Percentiles rank a stretch among this genome's conserved stretches.
Conservation (phyloP, 2,888 invertebrate species). For the Troilus luridus region DNA sequence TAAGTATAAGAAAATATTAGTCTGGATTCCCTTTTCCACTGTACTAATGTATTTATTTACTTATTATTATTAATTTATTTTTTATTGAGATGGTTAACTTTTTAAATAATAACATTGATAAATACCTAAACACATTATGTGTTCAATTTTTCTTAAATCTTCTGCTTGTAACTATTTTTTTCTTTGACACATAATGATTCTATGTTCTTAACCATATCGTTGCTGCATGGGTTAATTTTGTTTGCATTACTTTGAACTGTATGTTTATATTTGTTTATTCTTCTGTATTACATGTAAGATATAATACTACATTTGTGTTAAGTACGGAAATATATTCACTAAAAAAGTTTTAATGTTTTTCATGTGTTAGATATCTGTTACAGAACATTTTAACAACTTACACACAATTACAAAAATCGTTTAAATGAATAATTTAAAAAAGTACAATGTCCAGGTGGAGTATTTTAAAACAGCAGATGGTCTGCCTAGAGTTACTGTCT, state of each 20-base stretch:
- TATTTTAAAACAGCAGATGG: slow-evolving; percentile 63
- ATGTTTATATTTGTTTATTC: background rate
- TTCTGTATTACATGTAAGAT: background rate
- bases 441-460: slow-evolving; percentile 62
- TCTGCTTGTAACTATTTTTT: background rate
- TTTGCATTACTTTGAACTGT: slow-evolving; percentile 5
- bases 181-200: background rate
- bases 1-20: background rate
- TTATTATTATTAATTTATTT: background rate
- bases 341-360: background rate
- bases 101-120: background rate
- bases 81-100: background rate
- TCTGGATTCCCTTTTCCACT: background rate
- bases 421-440: slow-evolving; percentile 12
- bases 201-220: slow-evolving; percentile 22
- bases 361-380: background rate
- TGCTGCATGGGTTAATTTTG: slow-evolving; percentile 12
- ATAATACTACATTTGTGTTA: background rate
- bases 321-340: background rate
- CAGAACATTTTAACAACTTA: background rate
- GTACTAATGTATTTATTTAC: background rate
- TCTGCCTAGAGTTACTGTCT: slow-evolving; percentile 64
- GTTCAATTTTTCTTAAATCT: background rate
- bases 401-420: background rate
- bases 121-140: background rate